Conservation (phyloP, 2,113 vertebrate species). For the Romanogobio albipinnatus region DNA sequence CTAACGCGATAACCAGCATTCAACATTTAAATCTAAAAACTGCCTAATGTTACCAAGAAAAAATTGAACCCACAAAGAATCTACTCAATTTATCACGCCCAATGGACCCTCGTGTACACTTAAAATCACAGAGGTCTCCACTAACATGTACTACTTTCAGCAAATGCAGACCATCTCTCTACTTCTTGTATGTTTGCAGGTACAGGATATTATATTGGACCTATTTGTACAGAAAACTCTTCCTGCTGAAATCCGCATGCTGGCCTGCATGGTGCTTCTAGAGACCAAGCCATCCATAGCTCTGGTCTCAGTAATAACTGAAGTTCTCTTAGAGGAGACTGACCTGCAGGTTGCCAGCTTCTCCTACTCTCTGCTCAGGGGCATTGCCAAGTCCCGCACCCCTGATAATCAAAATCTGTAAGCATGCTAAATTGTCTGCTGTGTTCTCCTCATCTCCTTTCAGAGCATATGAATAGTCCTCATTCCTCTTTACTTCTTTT, state of each 20-base stretch:
- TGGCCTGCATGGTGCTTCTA: conserved; percentile 79
- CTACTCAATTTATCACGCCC: too few species aligned
- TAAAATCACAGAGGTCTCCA: background rate
- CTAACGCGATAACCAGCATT: too few species aligned
- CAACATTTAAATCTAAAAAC: too few species aligned
- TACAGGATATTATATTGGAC: conserved; percentile 77
- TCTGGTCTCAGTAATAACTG: conserved; percentile 75
- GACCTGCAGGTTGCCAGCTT: conserved; percentile 81
- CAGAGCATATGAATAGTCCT: background rate
- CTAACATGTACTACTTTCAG: background rate
- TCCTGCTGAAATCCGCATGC: conserved; percentile 74
- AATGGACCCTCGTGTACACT: too few species aligned
- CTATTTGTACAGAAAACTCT: conserved; percentile 74
- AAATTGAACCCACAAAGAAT: too few species aligned
- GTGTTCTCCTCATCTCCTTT: background rate
- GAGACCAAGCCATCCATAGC: conserved; percentile 79
- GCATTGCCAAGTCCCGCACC: conserved; percentile 73
- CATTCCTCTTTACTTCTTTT: background rate
- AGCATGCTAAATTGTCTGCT: conserved; percentile 56
- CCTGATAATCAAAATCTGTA: conserved; percentile 79
- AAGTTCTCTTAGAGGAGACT: conserved; percentile 74
- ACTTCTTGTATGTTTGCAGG: conserved; percentile 68
- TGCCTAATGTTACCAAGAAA: too few species aligned
- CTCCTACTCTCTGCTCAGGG: conserved; percentile 77
- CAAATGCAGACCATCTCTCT: background rate